phyloP scores from a whole-genome alignment of 2,113 vertebrate genomes.

The Orycteropus afer region DNA sequence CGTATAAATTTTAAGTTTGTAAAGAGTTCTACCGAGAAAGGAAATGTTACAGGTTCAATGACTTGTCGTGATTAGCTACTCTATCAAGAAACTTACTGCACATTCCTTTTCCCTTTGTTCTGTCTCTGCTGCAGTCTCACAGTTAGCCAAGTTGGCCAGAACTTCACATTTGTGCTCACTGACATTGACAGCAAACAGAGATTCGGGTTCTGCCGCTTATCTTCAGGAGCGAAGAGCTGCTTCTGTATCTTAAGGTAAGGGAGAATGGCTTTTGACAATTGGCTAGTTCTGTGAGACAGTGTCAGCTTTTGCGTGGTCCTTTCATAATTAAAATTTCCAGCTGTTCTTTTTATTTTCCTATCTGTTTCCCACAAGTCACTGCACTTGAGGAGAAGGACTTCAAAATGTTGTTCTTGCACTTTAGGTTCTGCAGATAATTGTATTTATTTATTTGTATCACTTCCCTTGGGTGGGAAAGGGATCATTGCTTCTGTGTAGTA shows the following conservation, averaged over 20 bases:
- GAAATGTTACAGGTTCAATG: conserved; percentile 83
- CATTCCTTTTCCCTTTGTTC: conserved; percentile 78
- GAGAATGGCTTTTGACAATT: conserved; percentile 64
- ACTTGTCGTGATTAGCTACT: conserved; percentile 79
- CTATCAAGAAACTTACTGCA: conserved; percentile 73
- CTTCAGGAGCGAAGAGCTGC: conserved; percentile 96
- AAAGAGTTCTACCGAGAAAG: conserved; percentile 73
- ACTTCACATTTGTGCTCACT: conserved; percentile 99
- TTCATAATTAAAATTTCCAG: conserved; percentile 84
- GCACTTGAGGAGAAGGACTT: conserved; percentile 82
- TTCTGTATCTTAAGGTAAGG: conserved; percentile 93
- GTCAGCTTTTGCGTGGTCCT: conserved; percentile 66
- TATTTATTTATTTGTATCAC: conserved; percentile 83
- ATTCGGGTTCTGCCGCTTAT: conserved; percentile 98
- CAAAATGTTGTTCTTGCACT: conserved; percentile 80
- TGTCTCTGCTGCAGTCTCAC: conserved; percentile 88
- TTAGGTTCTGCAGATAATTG: conserved; percentile 82
- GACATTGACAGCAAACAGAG: conserved; percentile 99
- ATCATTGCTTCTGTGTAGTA: conserved; percentile 71
- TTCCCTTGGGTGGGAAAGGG: conserved; percentile 74
- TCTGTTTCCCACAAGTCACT: conserved; percentile 85
- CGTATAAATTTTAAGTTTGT: conserved; percentile 63
- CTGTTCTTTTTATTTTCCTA: conserved; percentile 80
- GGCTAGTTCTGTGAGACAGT: conserved; percentile 67
- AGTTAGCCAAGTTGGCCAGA: conserved; percentile 95